Conservation (phyloP, 2,888 invertebrate genomes). For the Catocala fraxini region DNA sequence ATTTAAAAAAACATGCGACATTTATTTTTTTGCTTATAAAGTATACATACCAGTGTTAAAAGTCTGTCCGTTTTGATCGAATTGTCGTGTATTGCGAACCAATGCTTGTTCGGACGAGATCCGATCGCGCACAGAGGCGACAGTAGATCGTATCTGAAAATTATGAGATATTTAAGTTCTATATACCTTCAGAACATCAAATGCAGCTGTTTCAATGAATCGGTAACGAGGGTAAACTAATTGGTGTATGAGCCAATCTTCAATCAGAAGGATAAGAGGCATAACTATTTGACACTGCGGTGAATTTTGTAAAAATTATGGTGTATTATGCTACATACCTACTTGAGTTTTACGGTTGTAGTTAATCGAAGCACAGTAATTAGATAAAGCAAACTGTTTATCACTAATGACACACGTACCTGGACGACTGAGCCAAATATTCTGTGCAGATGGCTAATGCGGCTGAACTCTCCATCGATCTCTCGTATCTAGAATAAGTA, state of each 20-base stretch:
- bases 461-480: conserved; percentile 81
- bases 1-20: no score
- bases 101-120: conserved; percentile 94
- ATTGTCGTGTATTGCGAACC: conserved; percentile 96
- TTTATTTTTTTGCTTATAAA: no score
- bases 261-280: no score
- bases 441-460: conserved; percentile 81
- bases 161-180: background rate
- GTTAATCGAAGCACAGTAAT: no score
- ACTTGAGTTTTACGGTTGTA: no score
- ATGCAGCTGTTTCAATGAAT: background rate
- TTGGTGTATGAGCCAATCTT: no score
- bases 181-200: no score
- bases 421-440: conserved; percentile 75
- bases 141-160: conserved; percentile 91
- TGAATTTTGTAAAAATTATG: no score
- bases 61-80: conserved; percentile 93
- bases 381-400: background rate
- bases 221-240: no score
- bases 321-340: no score
- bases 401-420: conserved; percentile 58
- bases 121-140: conserved; percentile 94
- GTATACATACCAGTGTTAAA: conserved; percentile 88
- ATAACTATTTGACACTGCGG: no score
- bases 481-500: conserved; percentile 64